These are phyloP conservation scores for Ornithoptera priamus DNA, from an alignment of 2,888 invertebrate species.

Conservation along the genomic window DNA sequence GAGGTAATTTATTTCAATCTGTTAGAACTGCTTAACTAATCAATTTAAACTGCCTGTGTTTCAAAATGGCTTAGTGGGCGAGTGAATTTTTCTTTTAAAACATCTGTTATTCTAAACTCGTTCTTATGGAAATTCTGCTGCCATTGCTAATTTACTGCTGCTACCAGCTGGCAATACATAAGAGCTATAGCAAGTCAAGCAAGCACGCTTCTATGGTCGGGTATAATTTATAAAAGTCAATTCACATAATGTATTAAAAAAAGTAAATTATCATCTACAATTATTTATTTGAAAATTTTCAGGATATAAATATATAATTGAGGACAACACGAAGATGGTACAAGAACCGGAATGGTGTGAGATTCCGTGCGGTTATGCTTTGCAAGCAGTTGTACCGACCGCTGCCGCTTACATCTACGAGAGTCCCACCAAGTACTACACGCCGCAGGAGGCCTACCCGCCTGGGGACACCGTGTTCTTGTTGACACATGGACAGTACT, in stretches of 20 bases:
- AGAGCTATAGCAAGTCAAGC: too few relatives aligned
- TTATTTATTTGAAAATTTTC: slow-evolving; percentile 9
- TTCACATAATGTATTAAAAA: neutral
- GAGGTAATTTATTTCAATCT: slow-evolving; percentile 68
- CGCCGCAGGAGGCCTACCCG: slow-evolving; percentile 81
- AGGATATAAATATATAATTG: slow-evolving; percentile 69
- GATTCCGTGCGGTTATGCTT: slow-evolving; percentile 82
- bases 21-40: neutral
- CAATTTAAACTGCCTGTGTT: neutral
- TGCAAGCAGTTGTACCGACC: slow-evolving; percentile 80
- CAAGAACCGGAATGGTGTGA: slow-evolving; percentile 87
- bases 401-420: slow-evolving; percentile 47
- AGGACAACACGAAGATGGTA: slow-evolving; percentile 81
- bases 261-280: neutral
- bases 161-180: too few relatives aligned
- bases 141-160: too few relatives aligned
- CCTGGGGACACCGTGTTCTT: slow-evolving; percentile 84
- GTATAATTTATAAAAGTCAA: too few relatives aligned
- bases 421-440: slow-evolving; percentile 45
- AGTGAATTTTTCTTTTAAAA: neutral
- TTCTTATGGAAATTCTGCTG: too few relatives aligned
- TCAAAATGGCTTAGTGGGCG: neutral
- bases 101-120: too few relatives aligned
- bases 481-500: slow-evolving; percentile 88
- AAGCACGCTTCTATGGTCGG: too few relatives aligned